Percentiles rank a stretch among this genome's conserved stretches.
These are phyloP conservation scores for Chaetodon trifascialis DNA, from an alignment of 2,113 vertebrate species.

Conservation along the genomic window DNA sequence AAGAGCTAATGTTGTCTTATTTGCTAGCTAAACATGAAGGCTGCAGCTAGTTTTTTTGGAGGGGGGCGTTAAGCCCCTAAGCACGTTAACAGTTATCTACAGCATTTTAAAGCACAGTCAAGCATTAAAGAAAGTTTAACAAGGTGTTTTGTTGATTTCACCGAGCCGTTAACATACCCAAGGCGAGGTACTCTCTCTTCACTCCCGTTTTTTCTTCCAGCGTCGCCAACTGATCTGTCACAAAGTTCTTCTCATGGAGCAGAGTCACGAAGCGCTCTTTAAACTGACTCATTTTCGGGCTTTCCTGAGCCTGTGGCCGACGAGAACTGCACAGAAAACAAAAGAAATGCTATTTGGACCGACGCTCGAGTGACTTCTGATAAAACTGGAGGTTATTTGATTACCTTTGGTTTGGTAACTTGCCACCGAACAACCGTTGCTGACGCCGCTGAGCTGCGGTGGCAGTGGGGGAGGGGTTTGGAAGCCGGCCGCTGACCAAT, in stretches of 20 bases:
- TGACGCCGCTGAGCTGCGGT: background rate
- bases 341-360: background rate
- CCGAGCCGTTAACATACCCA: slow-evolving; percentile 81
- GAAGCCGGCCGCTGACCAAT: slow-evolving; percentile 55
- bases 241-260: slow-evolving; percentile 87
- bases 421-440: background rate
- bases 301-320: slow-evolving; percentile 30
- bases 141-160: background rate
- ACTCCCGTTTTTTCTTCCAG: slow-evolving; percentile 89
- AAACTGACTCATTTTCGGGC: slow-evolving; percentile 72
- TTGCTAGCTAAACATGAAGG: background rate
- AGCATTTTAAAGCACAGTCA: background rate
- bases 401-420: slow-evolving; percentile 36
- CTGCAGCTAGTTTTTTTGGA: too few relatives aligned
- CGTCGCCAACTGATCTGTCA: slow-evolving; percentile 83
- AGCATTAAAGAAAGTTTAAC: background rate
- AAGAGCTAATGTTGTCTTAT: background rate
- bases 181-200: slow-evolving; percentile 84
- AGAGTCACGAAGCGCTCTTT: slow-evolving; percentile 85
- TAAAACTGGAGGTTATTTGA: background rate
- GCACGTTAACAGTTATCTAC: background rate
- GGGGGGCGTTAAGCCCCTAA: background rate
- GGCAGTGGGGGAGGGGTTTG: slow-evolving; percentile 44
- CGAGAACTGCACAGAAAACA: background rate
- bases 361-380: fast-evolving